A percentile compares a stretch with the other conserved stretches of the same genome.
Conservation (phyloP, 2,888 invertebrate genomes). For the Drosophila kokeensis region DNA sequence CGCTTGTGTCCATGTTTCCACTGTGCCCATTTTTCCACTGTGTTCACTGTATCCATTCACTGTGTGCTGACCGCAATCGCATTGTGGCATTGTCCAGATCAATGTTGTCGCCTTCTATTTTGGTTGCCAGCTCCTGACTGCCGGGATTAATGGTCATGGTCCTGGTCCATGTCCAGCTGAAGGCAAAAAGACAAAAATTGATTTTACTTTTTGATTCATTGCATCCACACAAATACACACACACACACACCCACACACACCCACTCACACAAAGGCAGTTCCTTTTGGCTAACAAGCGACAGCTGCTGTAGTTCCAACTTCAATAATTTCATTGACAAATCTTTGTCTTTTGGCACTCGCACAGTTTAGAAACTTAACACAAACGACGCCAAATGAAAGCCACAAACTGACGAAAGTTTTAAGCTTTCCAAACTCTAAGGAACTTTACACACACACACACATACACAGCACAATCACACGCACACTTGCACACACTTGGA, state of each 20-base stretch:
- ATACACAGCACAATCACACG: conserved; percentile 9
- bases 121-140: conserved; percentile 49
- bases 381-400: conserved; percentile 67
- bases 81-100: conserved; percentile 80
- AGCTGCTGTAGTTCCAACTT: conserved; percentile 40
- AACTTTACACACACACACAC: conserved; percentile 35
- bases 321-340: conserved; percentile 67
- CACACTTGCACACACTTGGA: conserved; percentile 21
- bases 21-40: not conserved
- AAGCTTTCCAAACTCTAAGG: conserved; percentile 52
- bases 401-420: conserved; percentile 61
- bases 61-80: conserved; percentile 74
- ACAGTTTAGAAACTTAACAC: conserved; percentile 59
- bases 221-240: conserved; percentile 4
- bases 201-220: conserved; percentile 56
- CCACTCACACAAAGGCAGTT: not conserved
- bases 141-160: conserved; percentile 73
- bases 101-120: conserved; percentile 79
- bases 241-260: not conserved
- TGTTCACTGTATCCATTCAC: not conserved
- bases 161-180: conserved; percentile 28
- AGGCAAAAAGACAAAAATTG: conserved; percentile 41
- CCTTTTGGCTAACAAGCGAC: conserved; percentile 16
- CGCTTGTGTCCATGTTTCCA: not conserved
- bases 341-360: conserved; percentile 61